phyloP scores from a whole-genome alignment of 2,797 vertebrate species.

The Atherinosoma microstoma region DNA sequence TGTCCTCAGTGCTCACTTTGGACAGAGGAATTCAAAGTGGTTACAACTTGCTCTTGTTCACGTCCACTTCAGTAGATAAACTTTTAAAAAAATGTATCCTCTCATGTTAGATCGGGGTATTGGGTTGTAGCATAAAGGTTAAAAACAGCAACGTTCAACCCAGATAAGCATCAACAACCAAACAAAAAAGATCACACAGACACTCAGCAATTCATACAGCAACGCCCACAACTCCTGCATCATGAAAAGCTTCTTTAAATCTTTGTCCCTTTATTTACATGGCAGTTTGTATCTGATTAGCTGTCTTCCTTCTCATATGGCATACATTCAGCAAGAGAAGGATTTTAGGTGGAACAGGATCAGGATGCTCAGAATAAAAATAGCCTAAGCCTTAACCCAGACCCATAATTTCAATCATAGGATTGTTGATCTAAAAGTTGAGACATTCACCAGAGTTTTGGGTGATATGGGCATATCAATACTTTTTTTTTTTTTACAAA shows the following conservation, averaged over 20 bases:
- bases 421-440: constrained; percentile 49
- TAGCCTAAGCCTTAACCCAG: constrained; percentile 51
- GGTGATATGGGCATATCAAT: constrained; percentile 27
- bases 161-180: constrained; percentile 68
- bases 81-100: constrained; percentile 21
- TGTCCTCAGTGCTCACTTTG: constrained; percentile 60
- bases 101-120: constrained; percentile 39
- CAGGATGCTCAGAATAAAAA: constrained; percentile 50
- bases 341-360: constrained; percentile 66
- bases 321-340: constrained; percentile 87
- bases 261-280: constrained; percentile 83
- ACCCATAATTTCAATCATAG: constrained; percentile 22
- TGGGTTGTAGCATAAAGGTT: constrained; percentile 48
- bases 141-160: constrained; percentile 61
- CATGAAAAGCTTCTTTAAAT: constrained; percentile 66
- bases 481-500: constrained; percentile 36
- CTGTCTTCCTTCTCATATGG: constrained; percentile 79
- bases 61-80: constrained; percentile 30
- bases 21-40: constrained; percentile 58
- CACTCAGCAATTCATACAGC: constrained; percentile 75
- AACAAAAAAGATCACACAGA: constrained; percentile 69
- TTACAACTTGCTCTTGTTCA: constrained; percentile 49
- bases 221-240: constrained; percentile 67
- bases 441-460: constrained; percentile 68
- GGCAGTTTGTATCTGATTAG: constrained; percentile 86